Conservation (phyloP, 2,113 vertebrate genomes). For the Pollachius pollachius region DNA sequence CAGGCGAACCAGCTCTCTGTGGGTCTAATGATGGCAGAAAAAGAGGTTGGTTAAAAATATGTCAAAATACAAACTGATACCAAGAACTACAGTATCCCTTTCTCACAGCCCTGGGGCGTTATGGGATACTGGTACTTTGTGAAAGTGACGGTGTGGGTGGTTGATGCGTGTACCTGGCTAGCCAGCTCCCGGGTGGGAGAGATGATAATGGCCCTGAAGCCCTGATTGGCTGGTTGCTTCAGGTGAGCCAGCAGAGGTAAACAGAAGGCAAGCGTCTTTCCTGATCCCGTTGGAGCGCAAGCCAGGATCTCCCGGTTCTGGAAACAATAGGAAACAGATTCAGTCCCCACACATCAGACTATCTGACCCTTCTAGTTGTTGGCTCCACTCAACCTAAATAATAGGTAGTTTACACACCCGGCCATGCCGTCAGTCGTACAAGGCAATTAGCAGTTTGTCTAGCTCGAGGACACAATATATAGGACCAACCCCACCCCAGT, state of each 20-base stretch:
- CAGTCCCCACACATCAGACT: background rate
- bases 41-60: background rate
- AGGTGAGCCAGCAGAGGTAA: conserved; percentile 87
- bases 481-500: too few species aligned
- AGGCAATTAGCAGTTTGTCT: too few species aligned
- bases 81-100: too few species aligned
- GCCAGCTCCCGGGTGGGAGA: conserved; percentile 94
- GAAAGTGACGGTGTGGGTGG: background rate
- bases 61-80: background rate
- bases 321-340: background rate
- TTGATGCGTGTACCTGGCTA: conserved; percentile 78
- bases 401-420: too few species aligned
- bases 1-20: conserved; percentile 88
- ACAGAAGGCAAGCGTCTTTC: conserved; percentile 94
- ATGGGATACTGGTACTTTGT: too few species aligned
- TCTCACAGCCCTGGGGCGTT: too few species aligned
- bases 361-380: too few species aligned
- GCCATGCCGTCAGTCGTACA: too few species aligned
- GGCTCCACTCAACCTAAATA: too few species aligned
- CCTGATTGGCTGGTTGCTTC: conserved; percentile 86
- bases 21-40: conserved; percentile 73
- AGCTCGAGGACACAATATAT: too few species aligned
- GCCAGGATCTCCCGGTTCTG: conserved; percentile 90
- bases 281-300: conserved; percentile 95
- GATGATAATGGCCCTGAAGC: conserved; percentile 89